These are phyloP conservation scores for Sipha maydis DNA, from an alignment of 2,888 invertebrate genomes.

Conservation along the genomic window DNA sequence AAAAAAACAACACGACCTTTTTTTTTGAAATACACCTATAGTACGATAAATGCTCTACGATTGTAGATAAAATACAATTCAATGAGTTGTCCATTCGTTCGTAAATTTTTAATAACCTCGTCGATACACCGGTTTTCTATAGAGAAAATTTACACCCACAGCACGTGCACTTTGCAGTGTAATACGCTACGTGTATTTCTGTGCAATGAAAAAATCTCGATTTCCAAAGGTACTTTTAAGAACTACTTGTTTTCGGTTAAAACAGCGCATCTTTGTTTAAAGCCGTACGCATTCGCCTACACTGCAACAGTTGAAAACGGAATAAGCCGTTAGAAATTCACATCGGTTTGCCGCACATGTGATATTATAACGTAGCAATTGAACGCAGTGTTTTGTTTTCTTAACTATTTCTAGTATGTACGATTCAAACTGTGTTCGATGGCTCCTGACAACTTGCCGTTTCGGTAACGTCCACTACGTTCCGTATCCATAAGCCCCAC, in stretches of 20 bases:
- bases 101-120: background rate
- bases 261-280: constrained; percentile 39
- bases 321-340: constrained; percentile 24
- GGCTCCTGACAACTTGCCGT: background rate
- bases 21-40: background rate
- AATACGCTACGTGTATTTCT: background rate
- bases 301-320: background rate
- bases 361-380: background rate
- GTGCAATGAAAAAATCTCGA: background rate
- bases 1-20: background rate
- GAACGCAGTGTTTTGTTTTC: background rate
- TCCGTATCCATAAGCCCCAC: no score
- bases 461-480: background rate
- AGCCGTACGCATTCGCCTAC: background rate
- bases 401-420: background rate
- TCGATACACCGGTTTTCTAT: background rate
- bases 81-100: background rate
- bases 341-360: background rate
- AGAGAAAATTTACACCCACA: background rate
- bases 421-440: background rate
- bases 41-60: no score
- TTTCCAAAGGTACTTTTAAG: constrained; percentile 4
- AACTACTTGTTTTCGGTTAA: constrained; percentile 12
- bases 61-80: background rate
- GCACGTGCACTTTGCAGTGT: background rate